Evolutionary conservation across 2,888 invertebrate species (phyloP).

Genomic region (Megaustenia siamemsis): DNA sequence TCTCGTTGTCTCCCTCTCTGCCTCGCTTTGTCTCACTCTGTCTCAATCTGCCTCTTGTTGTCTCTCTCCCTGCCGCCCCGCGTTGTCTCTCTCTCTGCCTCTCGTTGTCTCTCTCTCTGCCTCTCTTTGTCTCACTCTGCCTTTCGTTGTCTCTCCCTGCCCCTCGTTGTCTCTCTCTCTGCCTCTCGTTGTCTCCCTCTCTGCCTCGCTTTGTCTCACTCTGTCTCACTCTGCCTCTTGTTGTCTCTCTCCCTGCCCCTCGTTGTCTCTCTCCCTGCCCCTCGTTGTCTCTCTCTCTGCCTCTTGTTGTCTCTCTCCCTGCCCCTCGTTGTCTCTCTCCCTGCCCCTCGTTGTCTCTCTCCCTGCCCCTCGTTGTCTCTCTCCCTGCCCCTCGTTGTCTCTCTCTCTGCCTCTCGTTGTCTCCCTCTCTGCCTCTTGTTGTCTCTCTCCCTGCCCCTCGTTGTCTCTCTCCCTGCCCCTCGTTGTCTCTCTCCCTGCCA

Average conservation of each 20-base stretch:
- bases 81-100: background rate
- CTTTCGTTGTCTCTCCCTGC: background rate
- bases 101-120: background rate
- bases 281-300: no score
- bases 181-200: background rate
- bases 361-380: background rate
- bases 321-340: background rate
- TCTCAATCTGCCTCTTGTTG: background rate
- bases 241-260: background rate
- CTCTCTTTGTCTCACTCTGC: background rate
- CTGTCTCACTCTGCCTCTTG: background rate
- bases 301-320: no score
- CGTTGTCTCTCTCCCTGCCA: no score
- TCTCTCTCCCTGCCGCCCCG: background rate
- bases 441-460: no score
- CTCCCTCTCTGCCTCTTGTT: no score
- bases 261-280: background rate
- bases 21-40: constrained; percentile 6
- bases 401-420: no score
- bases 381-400: no score
- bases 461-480: no score
- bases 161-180: background rate
- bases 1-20: constrained; percentile 16
- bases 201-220: background rate
- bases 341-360: no score